A percentile compares a stretch with the other conserved stretches of the same genome.
Conservation (phyloP, 2,113 vertebrate genomes). For the Pterocles burchelli region DNA sequence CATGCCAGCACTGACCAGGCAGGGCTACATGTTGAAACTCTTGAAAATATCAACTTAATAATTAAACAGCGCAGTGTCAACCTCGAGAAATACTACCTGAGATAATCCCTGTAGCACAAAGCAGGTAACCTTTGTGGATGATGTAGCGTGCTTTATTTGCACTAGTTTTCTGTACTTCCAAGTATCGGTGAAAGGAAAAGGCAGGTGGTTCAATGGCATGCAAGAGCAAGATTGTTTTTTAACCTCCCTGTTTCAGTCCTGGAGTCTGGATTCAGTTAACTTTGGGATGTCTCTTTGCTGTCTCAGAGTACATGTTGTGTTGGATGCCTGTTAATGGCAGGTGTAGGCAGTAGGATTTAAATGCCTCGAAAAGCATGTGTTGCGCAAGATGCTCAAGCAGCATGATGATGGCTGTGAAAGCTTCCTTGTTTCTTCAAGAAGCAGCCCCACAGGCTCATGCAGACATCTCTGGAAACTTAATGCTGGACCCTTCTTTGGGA, state of each 20-base stretch:
- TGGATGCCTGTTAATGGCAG: background rate
- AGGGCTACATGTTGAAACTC: background rate
- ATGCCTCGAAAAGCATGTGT: accelerated
- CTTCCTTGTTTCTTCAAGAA: background rate
- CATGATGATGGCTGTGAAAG: accelerated
- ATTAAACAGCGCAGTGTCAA: background rate
- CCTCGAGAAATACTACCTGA: background rate
- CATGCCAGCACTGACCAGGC: background rate
- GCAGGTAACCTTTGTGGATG: accelerated
- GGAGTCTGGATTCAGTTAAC: background rate
- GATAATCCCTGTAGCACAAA: background rate
- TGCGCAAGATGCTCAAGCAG: accelerated
- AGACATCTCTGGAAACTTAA: no score
- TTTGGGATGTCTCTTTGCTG: background rate
- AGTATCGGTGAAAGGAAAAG: background rate
- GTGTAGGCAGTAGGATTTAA: background rate
- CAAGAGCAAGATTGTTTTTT: background rate
- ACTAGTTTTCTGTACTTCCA: accelerated
- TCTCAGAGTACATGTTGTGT: accelerated
- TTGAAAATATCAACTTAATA: background rate
- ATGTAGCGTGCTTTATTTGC: background rate
- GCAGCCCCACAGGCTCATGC: accelerated
- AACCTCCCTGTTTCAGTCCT: background rate
- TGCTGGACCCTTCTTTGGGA: background rate
- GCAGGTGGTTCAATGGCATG: accelerated